These are phyloP conservation scores for Galendromus occidentalis DNA, from an alignment of 1,140 invertebrate species.

Conservation along the genomic window DNA sequence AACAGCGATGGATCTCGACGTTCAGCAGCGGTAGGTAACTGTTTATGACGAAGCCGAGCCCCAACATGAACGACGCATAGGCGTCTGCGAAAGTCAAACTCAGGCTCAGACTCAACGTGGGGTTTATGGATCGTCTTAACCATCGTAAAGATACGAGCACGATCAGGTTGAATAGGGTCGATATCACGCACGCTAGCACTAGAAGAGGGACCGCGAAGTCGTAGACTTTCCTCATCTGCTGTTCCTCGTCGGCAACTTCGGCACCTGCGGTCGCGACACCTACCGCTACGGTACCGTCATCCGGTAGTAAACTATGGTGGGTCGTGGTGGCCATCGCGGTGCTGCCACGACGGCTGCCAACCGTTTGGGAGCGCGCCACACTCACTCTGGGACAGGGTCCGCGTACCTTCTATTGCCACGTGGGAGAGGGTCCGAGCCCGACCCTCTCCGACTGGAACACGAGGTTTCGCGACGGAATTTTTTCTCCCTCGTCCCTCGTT, in stretches of 20 bases:
- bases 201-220: constrained; percentile 25
- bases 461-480: too few relatives aligned
- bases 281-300: background rate
- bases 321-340: too few relatives aligned
- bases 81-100: constrained; percentile 40
- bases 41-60: constrained; percentile 34
- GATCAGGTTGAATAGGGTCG: constrained; percentile 32
- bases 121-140: constrained; percentile 35
- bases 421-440: too few relatives aligned
- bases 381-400: too few relatives aligned
- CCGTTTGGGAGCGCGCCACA: too few relatives aligned
- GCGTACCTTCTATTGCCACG: too few relatives aligned
- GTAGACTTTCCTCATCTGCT: constrained; percentile 18
- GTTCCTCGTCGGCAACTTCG: background rate
- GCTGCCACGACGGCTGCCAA: too few relatives aligned
- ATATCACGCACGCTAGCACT: constrained; percentile 31
- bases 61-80: constrained; percentile 33
- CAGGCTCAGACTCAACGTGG: constrained; percentile 38
- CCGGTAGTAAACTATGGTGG: too few relatives aligned
- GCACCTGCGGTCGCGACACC: background rate
- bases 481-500: too few relatives aligned
- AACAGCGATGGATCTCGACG: constrained; percentile 23
- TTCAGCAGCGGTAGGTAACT: constrained; percentile 28
- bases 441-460: too few relatives aligned
- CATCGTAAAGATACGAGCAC: constrained; percentile 34